A percentile compares a stretch with the other conserved stretches of the same genome.
phyloP scores from a whole-genome alignment of 2,797 vertebrate species.

The Hyperoplus lanceolatus region DNA sequence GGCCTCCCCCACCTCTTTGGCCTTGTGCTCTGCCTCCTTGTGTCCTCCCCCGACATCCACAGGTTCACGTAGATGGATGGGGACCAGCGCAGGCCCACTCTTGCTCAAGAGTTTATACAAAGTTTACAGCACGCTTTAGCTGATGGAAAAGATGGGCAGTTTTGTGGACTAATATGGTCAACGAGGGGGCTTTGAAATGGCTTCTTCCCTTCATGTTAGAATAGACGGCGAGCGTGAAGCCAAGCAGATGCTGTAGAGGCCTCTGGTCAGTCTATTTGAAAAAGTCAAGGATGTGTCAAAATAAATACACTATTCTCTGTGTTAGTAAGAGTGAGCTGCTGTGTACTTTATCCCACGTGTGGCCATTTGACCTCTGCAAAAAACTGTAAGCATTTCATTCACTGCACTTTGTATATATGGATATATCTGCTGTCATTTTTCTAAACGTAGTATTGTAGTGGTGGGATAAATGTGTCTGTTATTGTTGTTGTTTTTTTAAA shows the following conservation, averaged over 20 bases:
- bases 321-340: constrained; percentile 59
- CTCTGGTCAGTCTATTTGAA: constrained; percentile 75
- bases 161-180: constrained; percentile 85
- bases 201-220: constrained; percentile 66
- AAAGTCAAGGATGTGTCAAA: constrained; percentile 83
- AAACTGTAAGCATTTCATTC: constrained; percentile 28
- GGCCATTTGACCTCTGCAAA: constrained; percentile 33
- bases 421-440: constrained; percentile 38
- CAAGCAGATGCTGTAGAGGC: constrained; percentile 70
- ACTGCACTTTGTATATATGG: constrained; percentile 12
- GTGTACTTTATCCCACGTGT: constrained; percentile 72
- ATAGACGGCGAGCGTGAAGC: constrained; percentile 71
- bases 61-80: constrained; percentile 45
- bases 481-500: constrained; percentile 47
- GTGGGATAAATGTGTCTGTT: constrained; percentile 16
- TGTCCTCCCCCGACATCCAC: constrained; percentile 25
- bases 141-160: constrained; percentile 77
- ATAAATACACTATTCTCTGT: constrained; percentile 72
- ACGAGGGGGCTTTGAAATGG: constrained; percentile 54
- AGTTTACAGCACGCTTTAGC: constrained; percentile 73
- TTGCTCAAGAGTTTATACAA: constrained; percentile 64
- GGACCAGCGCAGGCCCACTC: constrained; percentile 55
- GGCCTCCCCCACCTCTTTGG: not conserved
- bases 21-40: not conserved
- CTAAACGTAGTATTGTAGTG: constrained; percentile 14